Conservation (phyloP, 2,888 invertebrate genomes). For the Margaritifera margaritifera region DNA sequence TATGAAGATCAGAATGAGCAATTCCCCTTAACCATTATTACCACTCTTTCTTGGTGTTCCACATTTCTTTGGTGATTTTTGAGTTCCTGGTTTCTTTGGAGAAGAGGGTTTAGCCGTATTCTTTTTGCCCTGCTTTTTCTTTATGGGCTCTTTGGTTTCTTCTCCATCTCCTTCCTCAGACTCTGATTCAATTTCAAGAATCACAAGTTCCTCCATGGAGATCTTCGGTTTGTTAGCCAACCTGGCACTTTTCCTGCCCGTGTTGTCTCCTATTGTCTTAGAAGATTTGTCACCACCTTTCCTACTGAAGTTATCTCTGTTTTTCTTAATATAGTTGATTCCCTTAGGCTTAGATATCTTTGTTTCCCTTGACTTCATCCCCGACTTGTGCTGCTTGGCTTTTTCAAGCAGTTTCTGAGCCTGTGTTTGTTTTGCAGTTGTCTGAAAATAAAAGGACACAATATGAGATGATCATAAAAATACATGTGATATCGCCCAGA, state of each 20-base stretch:
- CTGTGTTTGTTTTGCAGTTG: slow-evolving; percentile 28
- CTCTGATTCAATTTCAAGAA: slow-evolving; percentile 21
- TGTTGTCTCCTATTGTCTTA: background rate
- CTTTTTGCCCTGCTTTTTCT: slow-evolving; percentile 24
- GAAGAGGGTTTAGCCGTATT: slow-evolving; percentile 1
- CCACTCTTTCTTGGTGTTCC: no score
- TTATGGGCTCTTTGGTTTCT: slow-evolving; percentile 13
- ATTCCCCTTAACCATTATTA: no score
- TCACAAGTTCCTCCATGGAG: slow-evolving; percentile 15
- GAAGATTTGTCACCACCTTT: background rate
- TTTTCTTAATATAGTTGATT: slow-evolving; percentile 10
- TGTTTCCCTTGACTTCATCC: slow-evolving; percentile 10
- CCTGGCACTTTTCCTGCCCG: slow-evolving; percentile 9
- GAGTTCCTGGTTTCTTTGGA: no score
- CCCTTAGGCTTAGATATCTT: slow-evolving; percentile 1
- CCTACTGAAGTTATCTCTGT: slow-evolving; percentile 11
- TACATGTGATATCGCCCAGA: no score
- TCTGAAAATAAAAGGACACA: slow-evolving; percentile 6
- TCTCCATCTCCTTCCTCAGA: slow-evolving; percentile 11
- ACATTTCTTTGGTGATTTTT: no score
- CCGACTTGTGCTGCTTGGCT: slow-evolving; percentile 40
- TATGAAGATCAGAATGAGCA: no score
- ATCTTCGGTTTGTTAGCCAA: slow-evolving; percentile 14
- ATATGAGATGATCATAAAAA: no score
- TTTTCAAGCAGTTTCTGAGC: slow-evolving; percentile 46